Evolutionary conservation across 1,140 invertebrate genomes (phyloP).

Genomic region (Orchestia grillus): DNA sequence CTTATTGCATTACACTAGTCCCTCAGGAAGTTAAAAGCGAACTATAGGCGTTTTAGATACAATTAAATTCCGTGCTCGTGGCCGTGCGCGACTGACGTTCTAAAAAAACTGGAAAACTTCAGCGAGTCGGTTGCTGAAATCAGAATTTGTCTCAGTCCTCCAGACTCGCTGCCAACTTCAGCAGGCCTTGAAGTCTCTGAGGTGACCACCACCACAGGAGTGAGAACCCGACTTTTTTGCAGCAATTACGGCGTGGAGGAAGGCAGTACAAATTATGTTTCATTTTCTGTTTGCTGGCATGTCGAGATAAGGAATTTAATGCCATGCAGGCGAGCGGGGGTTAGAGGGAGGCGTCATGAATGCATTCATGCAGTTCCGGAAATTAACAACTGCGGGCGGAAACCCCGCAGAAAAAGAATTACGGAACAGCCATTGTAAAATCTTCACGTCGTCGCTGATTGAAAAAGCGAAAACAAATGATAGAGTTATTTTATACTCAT

Average conservation of each 20-base stretch:
- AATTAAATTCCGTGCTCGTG: too few species aligned
- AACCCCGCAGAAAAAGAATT: neutral
- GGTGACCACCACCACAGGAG: too few species aligned
- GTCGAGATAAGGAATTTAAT: constrained; percentile 1
- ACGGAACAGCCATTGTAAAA: neutral
- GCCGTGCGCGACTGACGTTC: too few species aligned
- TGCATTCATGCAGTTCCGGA: neutral
- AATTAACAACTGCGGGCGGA: neutral
- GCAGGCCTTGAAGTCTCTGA: neutral
- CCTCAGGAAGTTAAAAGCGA: too few species aligned
- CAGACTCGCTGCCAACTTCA: neutral
- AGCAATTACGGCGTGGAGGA: neutral
- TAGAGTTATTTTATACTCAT: too few species aligned
- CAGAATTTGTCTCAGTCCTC: neutral
- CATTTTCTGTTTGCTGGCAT: neutral
- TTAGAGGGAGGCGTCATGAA: neutral
- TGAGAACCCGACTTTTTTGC: neutral
- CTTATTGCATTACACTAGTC: too few species aligned
- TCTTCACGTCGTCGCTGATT: neutral
- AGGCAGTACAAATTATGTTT: neutral
- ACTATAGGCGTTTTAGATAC: too few species aligned
- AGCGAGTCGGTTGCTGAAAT: neutral
- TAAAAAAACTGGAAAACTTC: too few species aligned
- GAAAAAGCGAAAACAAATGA: neutral
- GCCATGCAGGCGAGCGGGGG: neutral